Evolutionary conservation across 2,797 vertebrate genomes (phyloP), one percentile per base, ranked within the genome.

Genomic region (Mionectes olivaceus): DNA sequence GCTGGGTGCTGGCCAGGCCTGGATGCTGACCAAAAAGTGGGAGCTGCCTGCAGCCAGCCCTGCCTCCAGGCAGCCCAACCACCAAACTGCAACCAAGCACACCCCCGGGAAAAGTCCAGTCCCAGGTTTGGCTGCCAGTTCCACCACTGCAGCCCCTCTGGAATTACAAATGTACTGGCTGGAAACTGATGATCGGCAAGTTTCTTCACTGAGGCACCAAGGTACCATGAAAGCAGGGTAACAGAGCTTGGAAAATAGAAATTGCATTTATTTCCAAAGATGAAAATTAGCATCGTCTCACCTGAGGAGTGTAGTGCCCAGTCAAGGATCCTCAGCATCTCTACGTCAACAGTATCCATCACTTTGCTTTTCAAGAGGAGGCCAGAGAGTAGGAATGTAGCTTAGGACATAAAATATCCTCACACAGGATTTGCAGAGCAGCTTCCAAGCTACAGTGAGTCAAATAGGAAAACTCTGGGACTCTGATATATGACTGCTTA

Each of bases 71-170:
- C 53, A 59, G 79, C 63, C 90, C 92, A 96, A 96, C 43, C 87
- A 73, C 43, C 0, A 0, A 3, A 0, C n/a, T 2, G 2, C 1
- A 0, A 4, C 44, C 1, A 2, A 55, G n/a, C 86, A 96, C 93
- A 81, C 74, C 78, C 74, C 67, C 0, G 1, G 80, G 63, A 7
- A 89, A 95, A 93, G 93, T 94, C 37, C 92, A 67, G 5, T 12
- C 28, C 28, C 1, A 2, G 47, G 19, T 28, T 16, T 23, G n/a
- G 65, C 74, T 81, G 43, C 43, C 6, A 2, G 22, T 33, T 35
- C 44, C 46, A 10, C 19, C 0, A 0, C 19, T 52, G n/a, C 67
- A 41, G n/a, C 7, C 15, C 23, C 39, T 19, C 33, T 32, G 33
- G 56, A 8, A 2, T 55, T 41, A 74, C 22, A 49, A 4, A 56